Evolutionary conservation across 2,888 invertebrate species (phyloP), one percentile per base, ranked within the genome.

Genomic region (Athetis lepigone): DNA sequence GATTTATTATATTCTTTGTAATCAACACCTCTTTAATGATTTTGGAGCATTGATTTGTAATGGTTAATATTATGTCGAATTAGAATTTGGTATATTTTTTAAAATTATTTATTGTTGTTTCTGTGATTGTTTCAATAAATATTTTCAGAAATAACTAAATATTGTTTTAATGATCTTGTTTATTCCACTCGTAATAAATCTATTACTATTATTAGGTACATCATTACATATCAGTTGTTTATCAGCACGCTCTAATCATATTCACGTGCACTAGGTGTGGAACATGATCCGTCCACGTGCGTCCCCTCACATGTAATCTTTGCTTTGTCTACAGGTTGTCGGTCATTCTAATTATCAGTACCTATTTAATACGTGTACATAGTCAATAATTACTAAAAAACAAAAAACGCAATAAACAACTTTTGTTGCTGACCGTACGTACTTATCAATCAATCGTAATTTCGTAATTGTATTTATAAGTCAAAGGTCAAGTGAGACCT

Each of bases 71-170:
- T 85, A 77, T 81, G 81, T 85, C 77, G 83, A 80, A 84, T 85
- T 83, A 85, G 83, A 87, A 88, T 87, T 86, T 86, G 85, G 86
- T 91, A 87, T 89, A 89, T 90, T 86, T 88, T 88, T 87, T 85
- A 86, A 86, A 83, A 85, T 91, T 88, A 91, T 91, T 92, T 91
- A 91, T 91, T 88, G 80, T 87, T 90, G 82, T 91, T 89, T 90
- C 92, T 92, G 93, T 92, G 90, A 93, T 93, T 92, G 86, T 90
- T 90, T 85, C 74, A 90, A 88, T 89, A 88, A 88, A 89, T 82
- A 87, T 85, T 88, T 89, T 88, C 77, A 81, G 85, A 84, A 84
- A 84, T 85, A 77, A 71, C 60, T 49, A 54, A 50, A 68, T 55
- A 43, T 55, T 50, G 58, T 71, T 69, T 68, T 65, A 59, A 56